A percentile compares a stretch with the other conserved stretches of the same genome.
Evolutionary conservation across 2,113 vertebrate genomes (phyloP).

Genomic region (Macroglossus sobrinus): DNA sequence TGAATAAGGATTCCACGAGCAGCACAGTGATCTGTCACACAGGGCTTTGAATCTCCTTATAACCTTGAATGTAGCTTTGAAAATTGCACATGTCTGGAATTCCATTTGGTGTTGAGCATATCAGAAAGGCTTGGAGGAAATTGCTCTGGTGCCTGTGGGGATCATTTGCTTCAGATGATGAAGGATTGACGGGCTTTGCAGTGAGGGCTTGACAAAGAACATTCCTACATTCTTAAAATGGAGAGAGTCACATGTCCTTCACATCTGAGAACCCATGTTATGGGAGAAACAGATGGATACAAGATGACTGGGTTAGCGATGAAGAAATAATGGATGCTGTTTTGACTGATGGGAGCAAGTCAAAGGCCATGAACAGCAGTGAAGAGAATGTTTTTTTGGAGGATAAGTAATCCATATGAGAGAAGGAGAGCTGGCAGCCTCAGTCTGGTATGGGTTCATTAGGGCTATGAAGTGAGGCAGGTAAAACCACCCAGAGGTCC

Average conservation of each 20-base stretch:
- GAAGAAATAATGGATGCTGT: neutral
- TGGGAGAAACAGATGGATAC: neutral
- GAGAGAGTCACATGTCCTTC: neutral
- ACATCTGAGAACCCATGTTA: neutral
- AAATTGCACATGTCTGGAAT: neutral
- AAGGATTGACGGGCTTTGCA: neutral
- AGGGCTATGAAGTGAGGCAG: neutral
- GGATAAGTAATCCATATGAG: neutral
- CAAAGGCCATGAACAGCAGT: neutral
- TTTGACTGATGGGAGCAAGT: slow-evolving; percentile 29
- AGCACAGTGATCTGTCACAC: neutral
- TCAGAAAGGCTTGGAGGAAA: neutral
- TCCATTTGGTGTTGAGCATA: neutral
- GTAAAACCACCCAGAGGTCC: neutral
- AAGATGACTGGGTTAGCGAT: neutral
- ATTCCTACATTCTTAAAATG: neutral
- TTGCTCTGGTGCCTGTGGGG: neutral
- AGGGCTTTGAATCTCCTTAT: neutral
- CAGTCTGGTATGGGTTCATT: neutral
- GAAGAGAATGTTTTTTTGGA: neutral
- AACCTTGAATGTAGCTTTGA: neutral
- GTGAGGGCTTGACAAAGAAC: neutral
- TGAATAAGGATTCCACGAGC: neutral
- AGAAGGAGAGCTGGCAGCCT: neutral
- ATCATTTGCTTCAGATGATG: neutral